Percentiles rank a stretch among this genome's conserved stretches.
Conservation (phyloP, 2,113 vertebrate species). For the Hystrix brachyura region DNA sequence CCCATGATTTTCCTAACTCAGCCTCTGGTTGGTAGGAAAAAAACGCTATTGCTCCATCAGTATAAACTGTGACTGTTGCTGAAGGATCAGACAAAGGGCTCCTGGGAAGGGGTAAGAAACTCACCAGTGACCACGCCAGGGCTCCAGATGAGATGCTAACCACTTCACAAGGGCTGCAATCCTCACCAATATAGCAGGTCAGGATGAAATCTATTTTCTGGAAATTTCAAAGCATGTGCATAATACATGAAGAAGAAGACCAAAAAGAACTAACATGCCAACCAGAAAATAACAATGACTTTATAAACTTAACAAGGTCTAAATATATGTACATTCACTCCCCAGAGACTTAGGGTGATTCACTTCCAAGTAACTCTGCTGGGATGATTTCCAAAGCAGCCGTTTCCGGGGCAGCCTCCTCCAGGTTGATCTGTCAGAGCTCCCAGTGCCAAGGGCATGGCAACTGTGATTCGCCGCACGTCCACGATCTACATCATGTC, state of each 20-base stretch:
- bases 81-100: background rate
- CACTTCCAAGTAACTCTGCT: background rate
- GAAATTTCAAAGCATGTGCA: background rate
- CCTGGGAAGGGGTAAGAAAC: background rate
- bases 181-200: background rate
- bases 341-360: background rate
- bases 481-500: slow-evolving; percentile 93
- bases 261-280: slow-evolving; percentile 45
- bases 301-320: slow-evolving; percentile 62
- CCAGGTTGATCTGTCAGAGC: background rate
- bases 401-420: background rate
- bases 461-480: background rate
- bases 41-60: background rate
- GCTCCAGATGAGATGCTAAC: background rate
- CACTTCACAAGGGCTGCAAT: background rate
- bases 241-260: background rate
- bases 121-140: background rate
- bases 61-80: fast-evolving
- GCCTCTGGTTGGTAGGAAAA: background rate
- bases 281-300: slow-evolving; percentile 64
- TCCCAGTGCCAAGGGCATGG: background rate
- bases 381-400: slow-evolving; percentile 31
- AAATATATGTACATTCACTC: background rate
- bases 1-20: background rate
- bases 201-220: background rate